Conservation (phyloP, 1,140 invertebrate species). For the Elymnias hypermnestra region DNA sequence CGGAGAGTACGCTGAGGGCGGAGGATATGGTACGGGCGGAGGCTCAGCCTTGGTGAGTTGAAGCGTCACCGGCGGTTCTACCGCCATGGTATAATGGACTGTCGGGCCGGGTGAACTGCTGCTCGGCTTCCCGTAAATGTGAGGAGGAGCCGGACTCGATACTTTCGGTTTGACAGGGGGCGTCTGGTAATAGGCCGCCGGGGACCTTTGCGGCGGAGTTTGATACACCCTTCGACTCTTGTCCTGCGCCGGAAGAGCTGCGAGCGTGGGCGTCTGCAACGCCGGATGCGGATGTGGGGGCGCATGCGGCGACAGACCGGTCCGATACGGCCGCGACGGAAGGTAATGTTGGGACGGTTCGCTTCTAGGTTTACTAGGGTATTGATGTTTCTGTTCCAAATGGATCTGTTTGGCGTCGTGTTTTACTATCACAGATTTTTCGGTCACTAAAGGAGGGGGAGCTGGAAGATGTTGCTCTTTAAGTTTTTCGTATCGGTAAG, state of each 20-base stretch:
- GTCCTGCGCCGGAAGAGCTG: conserved; percentile 79
- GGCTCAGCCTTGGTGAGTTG: conserved; percentile 82
- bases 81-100: conserved; percentile 78
- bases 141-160: conserved; percentile 85
- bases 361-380: conserved; percentile 79
- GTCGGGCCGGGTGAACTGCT: conserved; percentile 78
- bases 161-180: conserved; percentile 84
- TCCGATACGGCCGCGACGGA: conserved; percentile 78
- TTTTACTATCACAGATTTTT: conserved; percentile 88
- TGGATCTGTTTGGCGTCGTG: conserved; percentile 81
- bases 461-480: conserved; percentile 77
- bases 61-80: conserved; percentile 65
- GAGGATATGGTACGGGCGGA: conserved; percentile 81
- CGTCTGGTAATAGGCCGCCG: conserved; percentile 74
- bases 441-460: conserved; percentile 79
- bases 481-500: conserved; percentile 68
- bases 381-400: conserved; percentile 78
- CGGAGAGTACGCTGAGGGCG: conserved; percentile 66
- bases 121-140: conserved; percentile 85
- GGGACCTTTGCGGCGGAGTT: conserved; percentile 84
- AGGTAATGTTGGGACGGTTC: conserved; percentile 80
- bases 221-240: conserved; percentile 81
- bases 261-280: conserved; percentile 74
- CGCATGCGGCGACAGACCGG: conserved; percentile 75
- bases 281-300: conserved; percentile 71